Base-by-base conservation (phyloP, 2,888 invertebrate genomes). In the Sphinx pinastri region DNA sequence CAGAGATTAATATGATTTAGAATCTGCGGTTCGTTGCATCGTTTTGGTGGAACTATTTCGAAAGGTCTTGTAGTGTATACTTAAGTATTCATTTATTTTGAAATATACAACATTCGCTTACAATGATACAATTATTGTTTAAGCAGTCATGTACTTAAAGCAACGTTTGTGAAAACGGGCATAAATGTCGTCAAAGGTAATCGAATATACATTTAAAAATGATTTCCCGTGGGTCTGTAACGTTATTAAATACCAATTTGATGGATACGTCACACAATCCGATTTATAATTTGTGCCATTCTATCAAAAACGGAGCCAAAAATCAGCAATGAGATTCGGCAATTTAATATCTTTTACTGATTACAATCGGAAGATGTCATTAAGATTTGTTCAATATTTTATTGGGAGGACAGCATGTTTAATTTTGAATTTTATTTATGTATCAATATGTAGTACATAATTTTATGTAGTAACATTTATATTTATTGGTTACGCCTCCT, bases 191-290 rank as follows among this genome's bases (percentile, higher is more conserved):
- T 47, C 68, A 67, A 70, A 59, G 52, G 19, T 19, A 67, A 31
- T 52, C 51, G 66, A 31, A 57, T 79, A 55, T 79, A 79, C 63
- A 49, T 49, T 47, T 63, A 79, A 80, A 79, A 86, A 80, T 88
- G 88, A 92, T 92, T 91, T 92, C 91, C 91, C 90, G 57, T 25
- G 85, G 79, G 90, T 71, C 71, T 70, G 72, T 75, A 75, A 78
- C 79, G 75, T 79, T 83, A 85, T 87, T 83, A 84, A 84, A 85
- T 81, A 84, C 76, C 79, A 81, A 84, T 84, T 85, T 83, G 83
- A 85, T 68, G 68, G 71, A 58, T 68, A 55, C 63, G 68, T 68
- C 68, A 70, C 54, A 67, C 59, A 67, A 81, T 75, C 74, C 72
- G 75, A 77, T 79, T 79, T 76, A 73, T 76, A 76, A 77, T 77